A percentile compares a stretch with the other conserved stretches of the same genome.
These are phyloP conservation scores for Barnardius zonarius DNA, from an alignment of 2,113 vertebrate species.

Conservation along the genomic window DNA sequence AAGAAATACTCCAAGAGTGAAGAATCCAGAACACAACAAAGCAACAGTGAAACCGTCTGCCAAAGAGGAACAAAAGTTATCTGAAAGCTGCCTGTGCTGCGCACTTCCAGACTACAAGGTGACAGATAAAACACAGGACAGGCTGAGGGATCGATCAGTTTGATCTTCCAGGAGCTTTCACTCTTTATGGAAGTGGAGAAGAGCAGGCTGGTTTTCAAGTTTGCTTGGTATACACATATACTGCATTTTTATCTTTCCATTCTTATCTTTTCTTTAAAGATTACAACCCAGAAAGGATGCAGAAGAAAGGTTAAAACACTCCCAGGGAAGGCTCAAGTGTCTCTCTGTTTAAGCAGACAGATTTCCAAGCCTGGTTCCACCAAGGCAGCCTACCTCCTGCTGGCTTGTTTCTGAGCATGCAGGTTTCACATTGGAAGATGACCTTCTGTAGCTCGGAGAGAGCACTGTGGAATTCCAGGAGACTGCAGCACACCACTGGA, in stretches of 20 bases:
- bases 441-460: constrained; percentile 64
- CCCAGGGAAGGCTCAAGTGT: background rate
- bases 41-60: background rate
- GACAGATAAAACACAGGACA: background rate
- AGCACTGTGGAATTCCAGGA: background rate
- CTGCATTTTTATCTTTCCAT: background rate
- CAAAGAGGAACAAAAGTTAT: background rate
- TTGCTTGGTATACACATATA: background rate
- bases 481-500: constrained; percentile 66
- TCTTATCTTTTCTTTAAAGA: background rate
- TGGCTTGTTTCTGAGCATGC: background rate
- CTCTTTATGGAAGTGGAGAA: background rate
- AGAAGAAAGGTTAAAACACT: background rate
- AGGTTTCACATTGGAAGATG: background rate
- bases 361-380: constrained; percentile 26
- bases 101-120: background rate
- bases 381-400: constrained; percentile 54
- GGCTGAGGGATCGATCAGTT: background rate
- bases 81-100: background rate
- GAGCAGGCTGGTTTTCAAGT: background rate
- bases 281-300: background rate
- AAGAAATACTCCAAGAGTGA: background rate
- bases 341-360: background rate
- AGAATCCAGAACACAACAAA: background rate
- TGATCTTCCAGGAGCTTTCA: background rate